Conservation (phyloP, 1,140 invertebrate species). For the Calephelis virginiensis region DNA sequence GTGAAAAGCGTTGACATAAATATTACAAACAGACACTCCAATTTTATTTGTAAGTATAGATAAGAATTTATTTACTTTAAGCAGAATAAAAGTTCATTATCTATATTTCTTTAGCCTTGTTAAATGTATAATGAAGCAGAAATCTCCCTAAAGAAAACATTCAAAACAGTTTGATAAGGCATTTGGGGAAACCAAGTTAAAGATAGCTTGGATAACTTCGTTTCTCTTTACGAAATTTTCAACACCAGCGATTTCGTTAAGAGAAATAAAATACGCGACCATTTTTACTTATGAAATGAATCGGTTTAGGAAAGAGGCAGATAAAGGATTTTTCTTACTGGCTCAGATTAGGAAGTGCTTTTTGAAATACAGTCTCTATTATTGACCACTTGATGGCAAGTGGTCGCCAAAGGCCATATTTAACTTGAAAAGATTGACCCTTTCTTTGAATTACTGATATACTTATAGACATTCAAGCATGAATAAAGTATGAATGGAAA, state of each 20-base stretch:
- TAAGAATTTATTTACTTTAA: not conserved
- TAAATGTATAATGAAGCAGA: conserved; percentile 6
- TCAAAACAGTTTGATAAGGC: conserved; percentile 9
- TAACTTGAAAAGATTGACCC: too few relatives aligned
- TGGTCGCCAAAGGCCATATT: too few relatives aligned
- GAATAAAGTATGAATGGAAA: too few relatives aligned
- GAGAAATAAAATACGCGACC: conserved; percentile 1
- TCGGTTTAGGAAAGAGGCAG: not conserved
- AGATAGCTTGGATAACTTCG: conserved; percentile 13
- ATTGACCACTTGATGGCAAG: too few relatives aligned
- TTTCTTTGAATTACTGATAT: too few relatives aligned
- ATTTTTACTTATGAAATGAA: conserved; percentile 9
- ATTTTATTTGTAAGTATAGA: too few relatives aligned
- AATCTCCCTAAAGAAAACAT: conserved; percentile 5
- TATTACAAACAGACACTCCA: too few relatives aligned
- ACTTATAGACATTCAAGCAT: too few relatives aligned
- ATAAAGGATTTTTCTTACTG: not conserved
- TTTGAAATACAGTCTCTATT: too few relatives aligned
- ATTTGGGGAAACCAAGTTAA: conserved; percentile 5
- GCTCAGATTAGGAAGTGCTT: too few relatives aligned
- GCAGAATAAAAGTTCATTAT: not conserved
- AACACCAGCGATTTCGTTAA: not conserved
- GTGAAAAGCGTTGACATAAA: too few relatives aligned
- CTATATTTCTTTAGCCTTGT: not conserved
- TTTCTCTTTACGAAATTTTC: conserved; percentile 6